These are phyloP conservation scores for Scrobipalpa atriplicella DNA, from an alignment of 2,888 invertebrate genomes.

Conservation along the genomic window DNA sequence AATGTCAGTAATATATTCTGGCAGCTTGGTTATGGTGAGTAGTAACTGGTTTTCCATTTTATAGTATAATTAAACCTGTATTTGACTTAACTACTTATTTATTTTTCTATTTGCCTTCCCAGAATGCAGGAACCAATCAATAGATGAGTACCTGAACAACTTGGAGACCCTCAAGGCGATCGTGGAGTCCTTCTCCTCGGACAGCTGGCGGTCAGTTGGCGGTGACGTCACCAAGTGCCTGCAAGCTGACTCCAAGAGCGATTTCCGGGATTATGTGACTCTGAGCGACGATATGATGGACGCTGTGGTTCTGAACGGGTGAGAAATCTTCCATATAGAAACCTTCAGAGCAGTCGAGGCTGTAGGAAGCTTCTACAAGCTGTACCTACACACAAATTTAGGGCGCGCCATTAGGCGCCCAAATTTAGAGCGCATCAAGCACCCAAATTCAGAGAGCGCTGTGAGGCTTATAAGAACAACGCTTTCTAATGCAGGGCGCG, in stretches of 20 bases:
- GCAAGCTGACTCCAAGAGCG: constrained; percentile 76
- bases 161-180: constrained; percentile 85
- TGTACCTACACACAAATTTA: too few species aligned
- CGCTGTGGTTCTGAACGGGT: constrained; percentile 90
- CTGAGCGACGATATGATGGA: constrained; percentile 83
- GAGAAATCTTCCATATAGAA: constrained; percentile 42
- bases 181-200: constrained; percentile 83
- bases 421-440: too few species aligned
- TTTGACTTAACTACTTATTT: too few species aligned
- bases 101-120: constrained; percentile 33
- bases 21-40: constrained; percentile 88
- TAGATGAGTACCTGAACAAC: constrained; percentile 83
- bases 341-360: too few species aligned
- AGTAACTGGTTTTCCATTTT: too few species aligned
- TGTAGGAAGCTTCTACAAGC: too few species aligned
- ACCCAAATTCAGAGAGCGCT: too few species aligned
- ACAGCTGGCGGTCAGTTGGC: constrained; percentile 83
- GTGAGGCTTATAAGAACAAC: too few species aligned
- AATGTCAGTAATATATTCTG: constrained; percentile 85
- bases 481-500: too few species aligned
- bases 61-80: too few species aligned
- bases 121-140: constrained; percentile 80
- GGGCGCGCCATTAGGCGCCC: too few species aligned
- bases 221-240: constrained; percentile 83
- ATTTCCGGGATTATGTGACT: constrained; percentile 80